A percentile compares a stretch with the other conserved stretches of the same genome.
Conservation (phyloP, 2,888 invertebrate genomes). For the Celastrina argiolus region DNA sequence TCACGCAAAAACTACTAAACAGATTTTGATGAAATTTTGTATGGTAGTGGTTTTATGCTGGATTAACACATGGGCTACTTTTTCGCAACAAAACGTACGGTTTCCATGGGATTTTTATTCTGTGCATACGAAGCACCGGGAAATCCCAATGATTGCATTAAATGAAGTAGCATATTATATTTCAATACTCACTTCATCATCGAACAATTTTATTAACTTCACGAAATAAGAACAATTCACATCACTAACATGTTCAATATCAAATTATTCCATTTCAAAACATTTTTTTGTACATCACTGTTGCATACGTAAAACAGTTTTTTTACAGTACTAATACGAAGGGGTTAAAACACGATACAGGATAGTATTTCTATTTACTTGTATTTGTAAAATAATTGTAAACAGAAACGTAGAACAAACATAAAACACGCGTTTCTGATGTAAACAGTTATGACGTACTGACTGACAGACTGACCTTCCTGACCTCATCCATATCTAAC, state of each 20-base stretch:
- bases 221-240: background rate
- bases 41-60: no score
- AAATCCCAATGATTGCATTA: no score
- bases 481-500: slow-evolving; percentile 1
- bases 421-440: background rate
- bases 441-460: slow-evolving; percentile 9
- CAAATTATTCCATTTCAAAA: background rate
- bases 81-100: no score
- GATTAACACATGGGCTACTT: no score
- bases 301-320: background rate
- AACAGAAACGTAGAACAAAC: background rate
- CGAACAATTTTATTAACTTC: background rate
- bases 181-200: no score
- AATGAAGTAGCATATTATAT: no score
- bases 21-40: no score
- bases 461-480: slow-evolving; percentile 18
- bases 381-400: background rate
- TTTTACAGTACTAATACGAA: background rate
- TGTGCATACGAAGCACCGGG: no score
- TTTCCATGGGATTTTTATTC: no score
- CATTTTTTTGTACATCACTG: background rate
- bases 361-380: background rate
- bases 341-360: no score
- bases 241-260: background rate
- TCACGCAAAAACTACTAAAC: no score